A percentile compares a stretch with the other conserved stretches of the same genome.
Conservation (phyloP, 1,140 invertebrate species). For the Tetranychus cinnabarinus region DNA sequence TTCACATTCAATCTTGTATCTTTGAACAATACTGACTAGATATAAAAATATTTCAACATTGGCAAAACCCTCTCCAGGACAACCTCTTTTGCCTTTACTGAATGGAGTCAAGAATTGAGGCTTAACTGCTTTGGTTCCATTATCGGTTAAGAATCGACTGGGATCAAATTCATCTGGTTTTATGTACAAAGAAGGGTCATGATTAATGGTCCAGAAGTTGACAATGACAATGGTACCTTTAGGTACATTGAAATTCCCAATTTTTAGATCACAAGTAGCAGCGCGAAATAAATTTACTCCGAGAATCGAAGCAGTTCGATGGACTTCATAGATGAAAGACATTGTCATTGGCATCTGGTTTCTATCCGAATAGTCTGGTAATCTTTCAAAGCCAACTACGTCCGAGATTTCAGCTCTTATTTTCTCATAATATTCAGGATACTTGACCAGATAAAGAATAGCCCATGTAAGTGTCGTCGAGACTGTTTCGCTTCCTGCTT, state of each 20-base stretch:
- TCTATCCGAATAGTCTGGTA: constrained; percentile 11
- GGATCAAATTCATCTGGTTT: constrained; percentile 43
- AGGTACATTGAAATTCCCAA: constrained; percentile 7
- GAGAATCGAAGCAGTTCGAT: constrained; percentile 12
- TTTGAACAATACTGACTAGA: constrained; percentile 47
- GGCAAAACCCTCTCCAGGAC: constrained; percentile 59
- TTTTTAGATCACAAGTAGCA: too few species aligned
- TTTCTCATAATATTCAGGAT: constrained; percentile 20
- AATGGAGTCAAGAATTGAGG: constrained; percentile 16
- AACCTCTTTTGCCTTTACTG: constrained; percentile 43
- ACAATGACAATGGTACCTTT: constrained; percentile 29
- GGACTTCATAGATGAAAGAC: constrained; percentile 15
- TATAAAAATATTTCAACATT: constrained; percentile 64
- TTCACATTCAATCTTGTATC: constrained; percentile 18
- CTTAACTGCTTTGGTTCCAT: constrained; percentile 13
- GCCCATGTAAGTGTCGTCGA: constrained; percentile 18
- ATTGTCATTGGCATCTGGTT: constrained; percentile 13
- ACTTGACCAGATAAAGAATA: constrained; percentile 15
- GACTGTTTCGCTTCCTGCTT: constrained; percentile 20
- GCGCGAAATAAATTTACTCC: constrained; percentile 7
- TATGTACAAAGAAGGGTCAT: constrained; percentile 36
- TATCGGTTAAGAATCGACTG: constrained; percentile 29
- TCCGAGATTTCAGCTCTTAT: constrained; percentile 17
- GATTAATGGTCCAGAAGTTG: constrained; percentile 38
- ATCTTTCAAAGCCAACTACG: constrained; percentile 11